Base-by-base conservation (phyloP, 1,140 invertebrate species). In the Aphaenogaster ashmeadi region DNA sequence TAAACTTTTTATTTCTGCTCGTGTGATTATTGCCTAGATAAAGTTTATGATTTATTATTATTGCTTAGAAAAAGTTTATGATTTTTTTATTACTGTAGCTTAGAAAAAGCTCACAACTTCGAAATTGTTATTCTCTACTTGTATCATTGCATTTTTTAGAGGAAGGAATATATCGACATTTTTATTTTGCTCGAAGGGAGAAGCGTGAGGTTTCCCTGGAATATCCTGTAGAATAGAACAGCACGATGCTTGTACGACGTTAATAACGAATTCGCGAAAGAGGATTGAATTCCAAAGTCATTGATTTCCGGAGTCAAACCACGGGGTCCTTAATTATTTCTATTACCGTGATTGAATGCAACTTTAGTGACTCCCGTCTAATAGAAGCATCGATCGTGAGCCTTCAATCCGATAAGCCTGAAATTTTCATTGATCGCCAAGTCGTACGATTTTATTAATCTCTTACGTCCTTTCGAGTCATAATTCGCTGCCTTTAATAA, bases 281-380 rank as follows among this genome's bases (percentile, higher is more conserved):
- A 27, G 9, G 47, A 80, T 80, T 54, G 33, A 67, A 67, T 67
- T 67, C 33, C 13, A 27, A n/a, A 52, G 38, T 21, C n/a, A 41
- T 21, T 18, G 64, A 67, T 44, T 44, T 44, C 11, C 27, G 21
- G 5, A 47, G 1, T 36, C n/a, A 33, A 1, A n/a, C n/a, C 33
- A 38, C 33, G 21, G 21, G 13, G 69, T 50, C 27, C 13, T 84
- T 84, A 84, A 84, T 84, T 75, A 84, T 84, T 84, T 62, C 80
- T 75, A 75, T 62, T 41, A 7, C 7, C 6, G 66, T 38, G 69
- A 75, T 62, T 62, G 69, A 84, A 74, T 47, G 11, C 36, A 8
- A 74, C 27, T 71, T 6, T 21, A 38, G 33, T 27, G 56, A 84
- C 69, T 54, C 38, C 2, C 44, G 7, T 74, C 7, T 36, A 9